Evolutionary conservation across 2,113 vertebrate genomes (phyloP), one percentile per base, ranked within the genome.

Genomic region (Phrynosoma blainvillii): DNA sequence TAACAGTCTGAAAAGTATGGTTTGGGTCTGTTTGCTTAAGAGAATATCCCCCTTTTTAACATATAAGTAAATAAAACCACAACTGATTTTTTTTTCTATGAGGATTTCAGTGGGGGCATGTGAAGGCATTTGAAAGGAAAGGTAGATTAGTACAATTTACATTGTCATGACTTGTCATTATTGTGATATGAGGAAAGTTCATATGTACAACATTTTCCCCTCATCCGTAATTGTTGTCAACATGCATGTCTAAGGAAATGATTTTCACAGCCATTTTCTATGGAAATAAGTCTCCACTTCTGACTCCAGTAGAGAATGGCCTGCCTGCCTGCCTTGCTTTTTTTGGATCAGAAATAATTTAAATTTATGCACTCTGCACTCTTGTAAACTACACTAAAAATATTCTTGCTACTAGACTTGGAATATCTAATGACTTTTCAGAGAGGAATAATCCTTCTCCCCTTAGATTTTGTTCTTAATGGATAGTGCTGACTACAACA

Each of bases 401-500:
- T 42, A 0, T n/a, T n/a, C 36, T 7, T 62, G 12, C 21, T 52
- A 40, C 5, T 54, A n/a, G 4, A 52, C 10, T 12, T 52, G 56
- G 75, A 21, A 21, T 8, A 10, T 62, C 78, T 74, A 78, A 87
- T 75, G 25, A n/a, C 59, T 77, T 91, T 0, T 86, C 70, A 52
- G 3, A 82, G 88, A 36, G 66, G 56, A 32, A 56, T 52, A 47
- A 52, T 77, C 40, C 10, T 91, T 32, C 65, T 88, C 47, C 80
- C 73, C 85, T 54, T 74, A 0, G 21, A 47, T 0, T 88, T 92
- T 89, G 42, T 82, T 70, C 66, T 88, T 79, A 91, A 77, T 92
- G 91, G 87, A 2, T 40, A 89, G 71, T 42, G 84, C 62, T 89
- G 91, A 88, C 86, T 73, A 71, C 4, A 89, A 75, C 82, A 92